Evolutionary conservation across 92 coral and sea anemone species (phyloP), one percentile per base, ranked within the genome.

Genomic region (Epizoanthus ramosus): DNA sequence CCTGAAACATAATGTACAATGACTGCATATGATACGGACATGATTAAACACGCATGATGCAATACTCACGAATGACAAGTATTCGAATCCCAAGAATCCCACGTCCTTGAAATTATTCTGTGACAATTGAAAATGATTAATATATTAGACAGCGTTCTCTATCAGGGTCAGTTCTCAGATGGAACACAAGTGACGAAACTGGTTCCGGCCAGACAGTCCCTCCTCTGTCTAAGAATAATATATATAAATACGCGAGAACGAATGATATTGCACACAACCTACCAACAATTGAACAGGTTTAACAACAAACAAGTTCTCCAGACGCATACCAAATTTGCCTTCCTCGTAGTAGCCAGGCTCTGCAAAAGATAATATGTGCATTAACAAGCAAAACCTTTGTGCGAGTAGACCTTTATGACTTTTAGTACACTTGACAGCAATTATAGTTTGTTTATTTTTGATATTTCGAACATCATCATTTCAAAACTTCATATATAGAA

Each of bases 291-390:
- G 43, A 28, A 65, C 84, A 21, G 87, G 90, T 21, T 80, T 74
- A 12, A 87, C 80, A 28, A 83, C 84, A 14, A 82, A 87, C 33
- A 87, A 57, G 24, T 82, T 87, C 57, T 87, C 90, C 22, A 82
- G 83, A 8, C 90, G 87, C 68, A 87, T 50, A 24, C 80, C 81
- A 69, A 83, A 82, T 65, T 66, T 77, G 25, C 74, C 83, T 54
- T 87, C 79, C 52, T 87, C 87, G 28, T 82, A 87, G 63, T 41
- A 82, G 15, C 83, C 90, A 39, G 90, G 90, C 68, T 87, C 90
- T 87, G 63, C 41, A 41, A 10, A 66, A 13, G 4, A 33, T 37
- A 18, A 39, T 8, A 16, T 8, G 9, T 7, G 57, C 15, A 73
- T 17, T 18, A 3, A 31, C 0, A 1, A 17, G 68, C 8, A 52